Base-by-base conservation (phyloP, 2,888 invertebrate genomes). In the Dioctria rufipes region DNA sequence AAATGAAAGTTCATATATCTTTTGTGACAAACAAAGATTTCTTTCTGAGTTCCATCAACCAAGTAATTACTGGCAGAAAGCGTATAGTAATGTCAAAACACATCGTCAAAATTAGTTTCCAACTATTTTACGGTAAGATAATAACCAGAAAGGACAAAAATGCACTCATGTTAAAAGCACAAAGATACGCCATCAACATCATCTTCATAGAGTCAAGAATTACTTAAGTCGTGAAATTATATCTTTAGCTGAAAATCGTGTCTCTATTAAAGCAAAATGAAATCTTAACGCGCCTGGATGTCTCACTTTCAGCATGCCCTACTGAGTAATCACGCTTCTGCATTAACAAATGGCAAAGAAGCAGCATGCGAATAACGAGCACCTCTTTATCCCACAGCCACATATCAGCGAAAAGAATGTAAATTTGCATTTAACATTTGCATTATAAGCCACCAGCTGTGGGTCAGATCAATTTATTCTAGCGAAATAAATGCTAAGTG, bases 381-480 rank as follows among this genome's bases (percentile, higher is more conserved):
- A 77, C 58, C 25, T 75, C 39, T 9, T 63, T 78, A 63, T 63
- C 65, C 51, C n/a, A n/a, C n/a, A 25, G 40, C 39, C 67, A 69
- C 37, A 58, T 67, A 79, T 66, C 66, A 51, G 66, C 42, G 78
- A 37, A 51, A 67, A 43, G 67, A 79, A 79, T 79, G 67, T 69
- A 67, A 79, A 79, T 79, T 79, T 79, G 67, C 79, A 79, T 79
- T 69, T 66, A 79, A 60, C 46, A 58, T 67, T 67, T 79, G 67
- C 79, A 78, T 51, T 66, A 58, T 54, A 67, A 79, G 39, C 67
- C 79, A 79, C 79, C 79, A 79, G 67, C 79, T 79, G 79, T 79
- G 69, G 79, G 79, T 79, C 79, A 79, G 79, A 79, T 67, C 79
- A 79, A 79, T 79, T 79, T 79, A 79, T 79, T 69, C 77, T 43